Percentiles rank a stretch among this genome's conserved stretches.
phyloP scores from a whole-genome alignment of 1,140 invertebrate species.

The Copidosoma floridanum region DNA sequence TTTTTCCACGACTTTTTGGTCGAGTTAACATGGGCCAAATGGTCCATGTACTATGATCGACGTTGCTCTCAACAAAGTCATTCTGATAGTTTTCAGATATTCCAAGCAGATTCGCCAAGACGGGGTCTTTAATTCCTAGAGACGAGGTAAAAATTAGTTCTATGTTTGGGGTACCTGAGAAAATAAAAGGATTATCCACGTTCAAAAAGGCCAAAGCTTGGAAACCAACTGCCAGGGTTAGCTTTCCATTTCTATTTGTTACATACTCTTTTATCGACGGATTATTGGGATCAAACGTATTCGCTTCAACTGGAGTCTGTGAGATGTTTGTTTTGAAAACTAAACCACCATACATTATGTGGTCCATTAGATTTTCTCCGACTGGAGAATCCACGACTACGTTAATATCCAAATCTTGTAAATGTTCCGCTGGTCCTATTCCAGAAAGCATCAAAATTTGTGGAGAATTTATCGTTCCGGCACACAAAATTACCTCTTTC shows the following conservation, averaged over 20 bases:
- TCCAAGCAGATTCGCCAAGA: not conserved
- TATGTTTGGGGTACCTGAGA: not conserved
- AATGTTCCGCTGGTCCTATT: too few species aligned
- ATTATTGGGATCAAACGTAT: not conserved
- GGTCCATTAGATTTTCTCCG: not conserved
- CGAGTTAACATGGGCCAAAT: not conserved
- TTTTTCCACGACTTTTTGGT: not conserved
- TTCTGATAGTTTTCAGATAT: not conserved
- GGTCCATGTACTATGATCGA: not conserved
- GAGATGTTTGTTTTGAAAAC: not conserved
- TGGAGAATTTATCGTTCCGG: too few species aligned
- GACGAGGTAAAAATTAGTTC: not conserved
- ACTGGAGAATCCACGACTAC: not conserved
- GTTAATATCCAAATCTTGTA: not conserved
- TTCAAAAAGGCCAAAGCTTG: not conserved
- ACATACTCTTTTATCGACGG: constrained; percentile 28
- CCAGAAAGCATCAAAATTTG: too few species aligned
- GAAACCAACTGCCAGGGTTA: not conserved
- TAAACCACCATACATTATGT: not conserved
- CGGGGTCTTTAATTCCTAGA: not conserved
- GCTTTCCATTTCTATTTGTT: not conserved
- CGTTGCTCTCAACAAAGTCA: not conserved
- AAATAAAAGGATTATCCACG: not conserved
- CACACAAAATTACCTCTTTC: too few species aligned
- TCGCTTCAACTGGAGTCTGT: not conserved